A percentile compares a stretch with the other conserved stretches of the same genome.
Evolutionary conservation across 2,888 invertebrate genomes (phyloP).

Genomic region (Phragmatobia fuliginosa): DNA sequence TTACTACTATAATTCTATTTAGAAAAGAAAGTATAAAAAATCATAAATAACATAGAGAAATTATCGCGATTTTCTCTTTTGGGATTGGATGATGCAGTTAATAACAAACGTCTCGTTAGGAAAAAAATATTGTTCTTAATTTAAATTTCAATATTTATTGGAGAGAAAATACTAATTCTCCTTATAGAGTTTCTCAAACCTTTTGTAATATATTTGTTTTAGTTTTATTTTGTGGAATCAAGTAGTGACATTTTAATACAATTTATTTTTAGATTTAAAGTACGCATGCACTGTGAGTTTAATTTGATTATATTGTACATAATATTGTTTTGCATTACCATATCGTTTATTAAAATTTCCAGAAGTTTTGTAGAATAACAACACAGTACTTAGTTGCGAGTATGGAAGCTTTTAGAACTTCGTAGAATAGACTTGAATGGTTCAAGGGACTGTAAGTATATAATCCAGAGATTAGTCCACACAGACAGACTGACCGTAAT

Average conservation of each 20-base stretch:
- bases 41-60: too few relatives aligned
- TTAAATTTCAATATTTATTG: neutral
- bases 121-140: too few relatives aligned
- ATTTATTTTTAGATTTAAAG: neutral
- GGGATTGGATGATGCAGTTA: neutral
- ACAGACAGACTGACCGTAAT: too few relatives aligned
- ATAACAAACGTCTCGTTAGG: neutral
- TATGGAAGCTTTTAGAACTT: too few relatives aligned
- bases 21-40: too few relatives aligned
- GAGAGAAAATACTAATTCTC: neutral
- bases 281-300: neutral
- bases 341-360: neutral
- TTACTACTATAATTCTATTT: too few relatives aligned
- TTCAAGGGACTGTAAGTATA: neutral
- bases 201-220: neutral
- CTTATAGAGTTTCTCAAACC: too few relatives aligned
- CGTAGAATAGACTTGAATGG: neutral
- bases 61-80: too few relatives aligned
- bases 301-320: neutral
- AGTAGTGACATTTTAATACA: neutral
- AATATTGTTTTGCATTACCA: neutral
- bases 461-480: too few relatives aligned
- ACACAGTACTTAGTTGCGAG: too few relatives aligned
- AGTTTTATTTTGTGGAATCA: neutral
- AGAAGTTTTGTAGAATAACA: neutral